Base-by-base conservation (phyloP, 2,113 vertebrate species). In the Hypanus sabinus region DNA sequence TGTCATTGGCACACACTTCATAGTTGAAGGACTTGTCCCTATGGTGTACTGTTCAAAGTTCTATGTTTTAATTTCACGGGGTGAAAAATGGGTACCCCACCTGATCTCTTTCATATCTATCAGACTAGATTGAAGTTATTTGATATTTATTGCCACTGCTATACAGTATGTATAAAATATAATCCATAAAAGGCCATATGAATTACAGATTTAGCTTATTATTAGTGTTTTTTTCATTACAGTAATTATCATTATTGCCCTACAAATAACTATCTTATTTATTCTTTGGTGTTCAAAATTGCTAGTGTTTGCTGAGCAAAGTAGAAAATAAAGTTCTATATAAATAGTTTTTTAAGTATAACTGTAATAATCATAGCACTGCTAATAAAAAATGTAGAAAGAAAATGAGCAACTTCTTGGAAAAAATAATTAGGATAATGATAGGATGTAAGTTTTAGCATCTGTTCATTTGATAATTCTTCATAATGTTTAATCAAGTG, bases 371-470 rank as follows among this genome's bases (percentile, higher is more conserved):
- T 90, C 65, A 9, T 60, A 90, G 60, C 62, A 14, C 60, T 90
- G 87, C 87, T 90, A 90, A 65, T 90, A 90, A 90, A 65, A 90
- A 90, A 16, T n/a, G 60, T 68, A 68, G 87, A 60, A 60, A 90
- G 62, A 65, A 65, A 65, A 90, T 65, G 65, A 65, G 87, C 87
- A 90, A 65, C 62, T 90, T 90, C 60, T 33, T 90, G 87, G 46
- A 46, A 90, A 65, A 90, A 62, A 90, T 65, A 90, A 68, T 90
- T 90, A 68, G 87, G 60, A 90, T 90, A 90, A 90, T 68, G 60
- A 90, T 90, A 18, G 87, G 60, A 46, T 65, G 30, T 33, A 20
- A 30, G 30, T 88, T 68, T 68, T 90, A 90, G 65, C 87, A 90
- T 60, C 60, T 90, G 60, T 90, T 90, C 11, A 27, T 65, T 65